Conservation (phyloP, 2,888 invertebrate species). For the Halictus ligatus region DNA sequence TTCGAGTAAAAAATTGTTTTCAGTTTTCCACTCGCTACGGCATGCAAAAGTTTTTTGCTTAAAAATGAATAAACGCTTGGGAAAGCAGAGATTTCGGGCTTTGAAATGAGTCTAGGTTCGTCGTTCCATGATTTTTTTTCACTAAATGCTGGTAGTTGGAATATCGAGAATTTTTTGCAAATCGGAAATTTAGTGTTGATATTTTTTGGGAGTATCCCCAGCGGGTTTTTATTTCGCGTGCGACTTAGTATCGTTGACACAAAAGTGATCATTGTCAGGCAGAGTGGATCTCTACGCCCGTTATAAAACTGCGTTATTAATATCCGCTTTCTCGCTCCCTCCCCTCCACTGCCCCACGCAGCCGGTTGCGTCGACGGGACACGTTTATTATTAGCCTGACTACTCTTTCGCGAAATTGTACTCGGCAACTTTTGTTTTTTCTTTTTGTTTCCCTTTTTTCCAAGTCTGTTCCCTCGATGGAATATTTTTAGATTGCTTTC, state of each 20-base stretch:
- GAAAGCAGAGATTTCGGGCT: background rate
- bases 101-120: background rate
- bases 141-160: background rate
- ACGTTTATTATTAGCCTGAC: constrained; percentile 23
- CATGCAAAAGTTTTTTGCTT: background rate
- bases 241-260: constrained; percentile 9
- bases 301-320: constrained; percentile 31
- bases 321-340: constrained; percentile 21
- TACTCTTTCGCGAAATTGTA: constrained; percentile 11
- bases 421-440: background rate
- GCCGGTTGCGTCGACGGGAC: constrained; percentile 18
- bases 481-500: constrained; percentile 11
- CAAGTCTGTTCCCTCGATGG: constrained; percentile 1
- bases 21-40: background rate
- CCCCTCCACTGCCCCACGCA: background rate
- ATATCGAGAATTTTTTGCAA: background rate
- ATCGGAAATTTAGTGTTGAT: background rate
- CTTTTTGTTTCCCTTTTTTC: constrained; percentile 14
- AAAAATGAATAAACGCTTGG: too few relatives aligned
- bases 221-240: background rate
- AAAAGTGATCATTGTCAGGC: constrained; percentile 29
- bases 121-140: background rate
- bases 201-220: background rate
- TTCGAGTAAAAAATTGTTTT: background rate
- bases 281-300: constrained; percentile 39